Evolutionary conservation across 2,113 vertebrate genomes (phyloP).

Genomic region (Myiopsitta monachus): DNA sequence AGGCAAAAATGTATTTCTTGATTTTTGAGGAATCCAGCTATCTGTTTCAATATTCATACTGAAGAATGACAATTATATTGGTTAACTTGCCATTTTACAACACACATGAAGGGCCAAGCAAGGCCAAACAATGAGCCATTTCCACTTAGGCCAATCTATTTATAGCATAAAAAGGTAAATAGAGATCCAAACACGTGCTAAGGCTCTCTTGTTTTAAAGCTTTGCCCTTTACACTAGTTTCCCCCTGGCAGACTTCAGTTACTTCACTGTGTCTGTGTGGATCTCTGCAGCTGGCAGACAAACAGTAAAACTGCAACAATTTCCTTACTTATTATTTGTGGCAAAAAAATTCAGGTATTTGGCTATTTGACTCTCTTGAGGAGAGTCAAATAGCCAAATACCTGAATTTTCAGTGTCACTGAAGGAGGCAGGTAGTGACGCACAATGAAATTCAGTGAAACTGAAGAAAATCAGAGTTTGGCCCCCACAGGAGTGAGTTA

Average conservation of each 20-base stretch:
- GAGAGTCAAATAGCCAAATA: too few relatives aligned
- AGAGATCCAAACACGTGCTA: not conserved
- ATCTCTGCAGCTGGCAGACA: not conserved
- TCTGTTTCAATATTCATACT: not conserved
- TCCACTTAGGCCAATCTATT: not conserved
- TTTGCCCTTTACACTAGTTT: not conserved
- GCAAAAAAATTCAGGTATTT: not conserved
- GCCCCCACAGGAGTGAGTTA: not conserved
- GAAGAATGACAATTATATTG: not conserved
- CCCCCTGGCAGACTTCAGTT: not conserved
- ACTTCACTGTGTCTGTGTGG: not conserved
- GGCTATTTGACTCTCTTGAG: not conserved
- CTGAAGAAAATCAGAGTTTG: not conserved
- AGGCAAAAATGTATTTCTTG: not conserved
- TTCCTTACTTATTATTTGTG: not conserved
- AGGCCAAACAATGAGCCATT: not conserved
- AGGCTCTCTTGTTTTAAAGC: not conserved
- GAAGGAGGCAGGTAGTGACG: not conserved
- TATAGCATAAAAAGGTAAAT: not conserved
- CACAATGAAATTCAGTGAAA: not conserved
- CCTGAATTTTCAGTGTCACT: not conserved
- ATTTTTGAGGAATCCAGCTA: not conserved
- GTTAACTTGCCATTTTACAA: not conserved
- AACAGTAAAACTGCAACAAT: not conserved
- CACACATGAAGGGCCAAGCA: not conserved